Evolutionary conservation across 1,140 invertebrate species (phyloP), one percentile per base, ranked within the genome.

Genomic region (Armadillidium nasatum): DNA sequence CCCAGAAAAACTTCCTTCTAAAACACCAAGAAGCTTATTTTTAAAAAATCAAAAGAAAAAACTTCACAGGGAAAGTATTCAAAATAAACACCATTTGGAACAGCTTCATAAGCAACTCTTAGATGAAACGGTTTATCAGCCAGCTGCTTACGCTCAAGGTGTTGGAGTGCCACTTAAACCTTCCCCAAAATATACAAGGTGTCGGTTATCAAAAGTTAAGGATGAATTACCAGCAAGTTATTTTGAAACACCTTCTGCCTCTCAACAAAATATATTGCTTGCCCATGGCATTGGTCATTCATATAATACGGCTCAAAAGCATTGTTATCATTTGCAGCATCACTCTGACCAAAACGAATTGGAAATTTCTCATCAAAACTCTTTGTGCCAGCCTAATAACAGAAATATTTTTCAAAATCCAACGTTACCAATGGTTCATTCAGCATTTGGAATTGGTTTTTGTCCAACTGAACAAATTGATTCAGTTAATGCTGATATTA

Each of bases 91-190:
- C 33, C 74, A 79, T 10, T n/a, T n/a, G n/a, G 44, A 74, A 23
- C 78, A 79, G 23, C 68, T 71, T n/a, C n/a, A n/a, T n/a, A n/a
- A n/a, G n/a, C 79, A 74, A 4, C 43, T 78, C n/a, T 77, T 68
- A 15, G 78, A 76, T 72, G 79, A 80, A 10, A 80, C 79, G 7
- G 79, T 80, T 10, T 80, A 80, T 60, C 79, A 80, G 19, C 76
- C 79, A 19, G 79, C 76, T 71, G 74, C 74, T n/a, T 80, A 78
- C 73, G 79, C 76, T 4, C 76, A 78, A 74, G 79, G 71, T n/a
- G 76, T 80, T 0, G 79, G 79, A 44, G 79, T 80, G n/a, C 79
- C 76, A 43, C 72, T 80, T 0, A 50, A 76, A 21, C 79, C 79
- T 23, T 77, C 79, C 7, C 79, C 79, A 7, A 80, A 76, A 44